phyloP scores from a whole-genome alignment of 2,113 vertebrate species.

The Phaethornis superciliosus region DNA sequence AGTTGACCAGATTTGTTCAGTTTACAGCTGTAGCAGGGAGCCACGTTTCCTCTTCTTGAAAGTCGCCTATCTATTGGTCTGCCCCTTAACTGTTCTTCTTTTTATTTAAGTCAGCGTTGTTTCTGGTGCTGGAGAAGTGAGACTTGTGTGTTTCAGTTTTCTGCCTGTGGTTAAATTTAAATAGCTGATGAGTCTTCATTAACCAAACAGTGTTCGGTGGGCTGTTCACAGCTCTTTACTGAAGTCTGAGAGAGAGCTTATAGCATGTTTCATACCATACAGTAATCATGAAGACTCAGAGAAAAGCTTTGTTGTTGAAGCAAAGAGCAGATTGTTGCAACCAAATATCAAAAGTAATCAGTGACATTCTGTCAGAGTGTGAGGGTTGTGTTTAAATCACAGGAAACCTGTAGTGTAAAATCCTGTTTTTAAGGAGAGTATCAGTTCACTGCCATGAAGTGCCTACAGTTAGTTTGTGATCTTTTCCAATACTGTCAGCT shows the following conservation, averaged over 20 bases:
- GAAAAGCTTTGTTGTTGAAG: neutral
- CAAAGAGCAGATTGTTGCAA: neutral
- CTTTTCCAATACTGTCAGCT: neutral
- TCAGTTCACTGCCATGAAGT: neutral
- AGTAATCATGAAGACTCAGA: neutral
- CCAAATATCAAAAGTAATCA: neutral
- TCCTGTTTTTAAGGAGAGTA: neutral
- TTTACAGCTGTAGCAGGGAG: neutral
- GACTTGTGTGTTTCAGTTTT: neutral
- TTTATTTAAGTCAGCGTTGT: neutral
- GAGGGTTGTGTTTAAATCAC: neutral
- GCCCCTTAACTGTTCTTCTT: neutral
- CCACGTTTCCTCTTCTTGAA: neutral
- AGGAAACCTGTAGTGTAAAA: neutral
- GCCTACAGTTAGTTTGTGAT: neutral
- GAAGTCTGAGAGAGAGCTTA: neutral
- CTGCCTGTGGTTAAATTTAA: neutral
- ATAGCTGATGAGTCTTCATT: neutral
- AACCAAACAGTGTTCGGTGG: neutral
- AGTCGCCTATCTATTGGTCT: neutral
- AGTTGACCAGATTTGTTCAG: neutral
- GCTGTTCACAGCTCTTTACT: neutral
- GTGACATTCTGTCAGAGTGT: neutral
- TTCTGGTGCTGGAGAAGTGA: neutral
- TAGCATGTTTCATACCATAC: neutral